Conservation (phyloP, 1,140 invertebrate species). For the Meloidogyne exigua region DNA sequence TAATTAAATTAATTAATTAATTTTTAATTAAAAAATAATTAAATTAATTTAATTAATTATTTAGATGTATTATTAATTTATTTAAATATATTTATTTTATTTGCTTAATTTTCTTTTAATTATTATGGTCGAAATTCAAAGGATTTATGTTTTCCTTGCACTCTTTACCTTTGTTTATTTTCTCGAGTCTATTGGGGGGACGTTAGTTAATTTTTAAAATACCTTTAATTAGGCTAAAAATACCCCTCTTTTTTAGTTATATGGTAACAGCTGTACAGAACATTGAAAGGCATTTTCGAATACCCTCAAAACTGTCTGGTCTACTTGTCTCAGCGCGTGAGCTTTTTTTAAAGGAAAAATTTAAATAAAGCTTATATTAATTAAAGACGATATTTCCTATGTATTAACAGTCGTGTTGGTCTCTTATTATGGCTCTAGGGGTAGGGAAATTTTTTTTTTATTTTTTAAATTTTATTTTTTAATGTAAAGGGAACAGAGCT, state of each 20-base stretch:
- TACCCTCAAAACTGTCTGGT: constrained; percentile 58
- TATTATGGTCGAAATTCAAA: constrained; percentile 8
- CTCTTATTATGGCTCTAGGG: constrained; percentile 55
- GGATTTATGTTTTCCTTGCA: constrained; percentile 40
- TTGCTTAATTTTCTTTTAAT: not conserved
- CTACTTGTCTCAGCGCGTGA: constrained; percentile 56
- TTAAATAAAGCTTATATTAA: constrained; percentile 9
- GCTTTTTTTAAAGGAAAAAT: not conserved
- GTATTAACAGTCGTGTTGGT: constrained; percentile 62
- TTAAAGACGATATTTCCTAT: constrained; percentile 58
- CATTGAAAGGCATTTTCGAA: constrained; percentile 62
- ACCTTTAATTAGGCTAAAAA: no score
- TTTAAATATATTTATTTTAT: not conserved
- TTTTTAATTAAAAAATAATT: no score
- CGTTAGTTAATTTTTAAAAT: constrained; percentile 8
- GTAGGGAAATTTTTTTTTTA: not conserved
- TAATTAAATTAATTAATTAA: no score
- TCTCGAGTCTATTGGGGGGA: constrained; percentile 39
- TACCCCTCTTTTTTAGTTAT: constrained; percentile 34
- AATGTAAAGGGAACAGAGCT: constrained; percentile 50
- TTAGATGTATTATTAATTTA: not conserved
- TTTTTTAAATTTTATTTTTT: no score
- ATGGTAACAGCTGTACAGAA: constrained; percentile 42
- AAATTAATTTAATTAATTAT: no score
- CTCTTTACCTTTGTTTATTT: constrained; percentile 43